Base-by-base conservation (phyloP, 2,113 vertebrate genomes). In the Sorex araneus region DNA sequence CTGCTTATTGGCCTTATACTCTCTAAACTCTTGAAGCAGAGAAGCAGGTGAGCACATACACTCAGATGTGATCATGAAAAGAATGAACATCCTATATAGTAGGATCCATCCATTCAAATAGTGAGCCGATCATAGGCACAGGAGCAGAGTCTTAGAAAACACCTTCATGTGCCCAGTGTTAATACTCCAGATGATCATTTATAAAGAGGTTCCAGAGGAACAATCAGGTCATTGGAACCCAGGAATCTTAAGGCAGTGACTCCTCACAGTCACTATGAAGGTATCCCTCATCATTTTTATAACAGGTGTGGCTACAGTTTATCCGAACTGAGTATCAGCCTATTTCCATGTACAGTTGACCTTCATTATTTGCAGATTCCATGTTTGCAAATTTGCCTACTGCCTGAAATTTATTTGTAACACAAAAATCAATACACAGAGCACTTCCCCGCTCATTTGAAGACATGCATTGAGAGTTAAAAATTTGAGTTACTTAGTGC, bases 241-340 rank as follows among this genome's bases (percentile, higher is more conserved):
- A 89, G 43, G 71, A 94, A 92, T 7, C 34, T 67, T 88, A 92
- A 23, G 32, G 43, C 25, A 81, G 40, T 87, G 50, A 3, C 36
- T 91, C 32, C 36, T 87, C 91, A 87, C 67, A 84, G 90, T 27
- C 32, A 73, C 18, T 77, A 30, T 69, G 54, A 91, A 89, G 89
- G 60, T 91, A 89, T 80, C 34, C 45, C 91, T 36, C 54, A 2
- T 76, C 69, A 40, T 40, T 82, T 84, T 88, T 40, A 74, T 66
- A 74, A 88, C n/a, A 34, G 43, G 18, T 67, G 12, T 73, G 50
- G 40, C 80, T 57, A 85, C 64, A 70, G 16, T 40, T 27, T 27
- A 73, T 93, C 27, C 57, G 2, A 1, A 79, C 23, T 81, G 50
- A 90, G 70, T 50, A 60, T 73, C 86, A 92, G 67, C 43, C 34